phyloP scores from a whole-genome alignment of 2,113 vertebrate species.

The Terrapene triunguis region DNA sequence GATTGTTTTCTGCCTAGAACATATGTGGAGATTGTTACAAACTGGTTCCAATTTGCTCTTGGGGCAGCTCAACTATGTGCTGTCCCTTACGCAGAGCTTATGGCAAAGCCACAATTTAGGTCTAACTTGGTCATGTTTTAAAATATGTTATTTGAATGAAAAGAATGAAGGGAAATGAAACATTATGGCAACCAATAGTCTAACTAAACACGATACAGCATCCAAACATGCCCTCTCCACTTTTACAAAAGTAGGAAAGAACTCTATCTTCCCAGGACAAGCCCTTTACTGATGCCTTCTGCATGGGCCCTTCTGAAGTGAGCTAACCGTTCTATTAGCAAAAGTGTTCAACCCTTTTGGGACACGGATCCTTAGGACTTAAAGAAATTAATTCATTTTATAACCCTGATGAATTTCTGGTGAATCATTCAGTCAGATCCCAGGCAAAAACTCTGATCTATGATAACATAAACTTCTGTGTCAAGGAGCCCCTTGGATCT shows the following conservation, averaged over 20 bases:
- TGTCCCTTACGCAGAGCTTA: neutral
- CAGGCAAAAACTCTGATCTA: slow-evolving; percentile 10
- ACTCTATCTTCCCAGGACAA: too few species aligned
- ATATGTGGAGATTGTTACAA: neutral
- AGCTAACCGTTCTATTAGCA: neutral
- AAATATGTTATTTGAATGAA: too few species aligned
- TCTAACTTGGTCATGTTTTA: too few species aligned
- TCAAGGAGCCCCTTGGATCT: slow-evolving; percentile 51
- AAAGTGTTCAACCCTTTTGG: neutral
- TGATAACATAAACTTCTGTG: neutral
- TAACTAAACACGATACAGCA: too few species aligned
- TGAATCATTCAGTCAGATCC: slow-evolving; percentile 34
- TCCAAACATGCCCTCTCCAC: too few species aligned
- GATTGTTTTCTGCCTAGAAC: neutral
- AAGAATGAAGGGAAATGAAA: too few species aligned
- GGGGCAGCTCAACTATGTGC: neutral
- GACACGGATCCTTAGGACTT: neutral
- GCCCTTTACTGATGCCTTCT: neutral
- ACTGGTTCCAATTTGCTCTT: neutral
- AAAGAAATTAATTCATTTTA: neutral
- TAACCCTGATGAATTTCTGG: neutral
- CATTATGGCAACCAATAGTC: too few species aligned
- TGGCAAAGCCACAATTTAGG: too few species aligned
- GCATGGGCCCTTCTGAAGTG: neutral
- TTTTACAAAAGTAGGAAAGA: too few species aligned